Conservation (phyloP, 35 echinoderm and acorn worm genomes). For the Apostichopus parvimensis region DNA sequence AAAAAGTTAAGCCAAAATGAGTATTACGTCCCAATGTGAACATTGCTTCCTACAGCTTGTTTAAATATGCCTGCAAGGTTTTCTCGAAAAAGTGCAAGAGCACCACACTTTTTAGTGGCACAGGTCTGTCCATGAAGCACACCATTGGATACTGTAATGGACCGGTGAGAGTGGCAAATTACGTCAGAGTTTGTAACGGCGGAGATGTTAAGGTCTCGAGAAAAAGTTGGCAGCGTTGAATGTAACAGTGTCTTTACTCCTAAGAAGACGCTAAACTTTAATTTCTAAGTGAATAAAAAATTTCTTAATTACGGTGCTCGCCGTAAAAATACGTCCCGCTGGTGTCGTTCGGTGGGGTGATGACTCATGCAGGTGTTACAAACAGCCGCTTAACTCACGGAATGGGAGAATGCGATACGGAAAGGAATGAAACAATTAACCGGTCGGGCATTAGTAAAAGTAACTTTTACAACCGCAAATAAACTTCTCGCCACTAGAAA, state of each 20-base stretch:
- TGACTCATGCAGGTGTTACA: slow-evolving; percentile 56
- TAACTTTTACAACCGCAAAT: slow-evolving; percentile 51
- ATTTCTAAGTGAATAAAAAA: slow-evolving; percentile 26
- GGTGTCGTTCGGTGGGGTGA: slow-evolving; percentile 17
- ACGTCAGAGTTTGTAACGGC: background rate
- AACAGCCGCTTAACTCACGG: slow-evolving; percentile 23
- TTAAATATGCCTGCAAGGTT: no score
- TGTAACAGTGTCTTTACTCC: slow-evolving; percentile 4
- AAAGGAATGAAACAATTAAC: slow-evolving; percentile 42
- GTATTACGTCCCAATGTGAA: no score
- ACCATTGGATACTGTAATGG: background rate
- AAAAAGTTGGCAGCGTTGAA: background rate
- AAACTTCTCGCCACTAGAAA: slow-evolving; percentile 39
- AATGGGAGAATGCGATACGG: slow-evolving; percentile 16
- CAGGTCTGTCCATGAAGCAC: background rate
- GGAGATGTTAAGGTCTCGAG: background rate
- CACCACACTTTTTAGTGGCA: background rate
- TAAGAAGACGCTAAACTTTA: slow-evolving; percentile 25
- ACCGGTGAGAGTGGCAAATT: background rate
- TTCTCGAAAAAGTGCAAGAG: background rate
- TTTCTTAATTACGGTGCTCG: slow-evolving; percentile 43
- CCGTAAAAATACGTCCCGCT: slow-evolving; percentile 24
- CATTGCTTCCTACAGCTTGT: no score
- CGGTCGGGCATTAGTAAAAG: slow-evolving; percentile 21
- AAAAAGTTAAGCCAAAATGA: no score